Evolutionary conservation across 2,888 invertebrate species (phyloP).

Genomic region (Lingula anatina): DNA sequence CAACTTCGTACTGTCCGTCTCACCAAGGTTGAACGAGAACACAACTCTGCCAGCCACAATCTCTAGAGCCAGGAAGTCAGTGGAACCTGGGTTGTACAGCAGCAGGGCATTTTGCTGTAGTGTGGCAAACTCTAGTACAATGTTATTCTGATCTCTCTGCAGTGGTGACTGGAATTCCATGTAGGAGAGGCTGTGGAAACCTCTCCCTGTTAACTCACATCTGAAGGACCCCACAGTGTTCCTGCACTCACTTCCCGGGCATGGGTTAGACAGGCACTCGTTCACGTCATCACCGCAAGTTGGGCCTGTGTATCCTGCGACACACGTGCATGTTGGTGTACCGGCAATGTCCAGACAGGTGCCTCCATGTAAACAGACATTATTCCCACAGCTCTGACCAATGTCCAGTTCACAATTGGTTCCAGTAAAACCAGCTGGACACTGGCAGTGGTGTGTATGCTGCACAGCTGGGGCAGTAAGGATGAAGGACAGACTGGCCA

Average conservation of each 20-base stretch:
- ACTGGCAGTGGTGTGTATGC: slow-evolving; percentile 76
- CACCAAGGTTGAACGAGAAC: slow-evolving; percentile 67
- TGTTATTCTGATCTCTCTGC: slow-evolving; percentile 77
- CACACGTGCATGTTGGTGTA: slow-evolving; percentile 25
- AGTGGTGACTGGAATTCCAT: slow-evolving; percentile 77
- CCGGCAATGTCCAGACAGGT: slow-evolving; percentile 58
- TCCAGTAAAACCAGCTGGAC: slow-evolving; percentile 85
- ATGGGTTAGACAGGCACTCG: slow-evolving; percentile 79
- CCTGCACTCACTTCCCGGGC: slow-evolving; percentile 75
- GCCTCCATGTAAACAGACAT: slow-evolving; percentile 88
- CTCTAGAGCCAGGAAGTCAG: slow-evolving; percentile 89
- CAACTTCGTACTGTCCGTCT: slow-evolving; percentile 73
- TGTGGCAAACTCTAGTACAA: slow-evolving; percentile 83
- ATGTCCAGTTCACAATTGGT: slow-evolving; percentile 80
- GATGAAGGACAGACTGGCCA: slow-evolving; percentile 71
- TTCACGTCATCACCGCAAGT: slow-evolving; percentile 30
- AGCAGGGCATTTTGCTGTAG: slow-evolving; percentile 79
- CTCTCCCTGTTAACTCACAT: slow-evolving; percentile 57
- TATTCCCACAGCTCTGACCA: slow-evolving; percentile 84
- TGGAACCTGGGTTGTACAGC: slow-evolving; percentile 79
- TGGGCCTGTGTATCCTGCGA: slow-evolving; percentile 26
- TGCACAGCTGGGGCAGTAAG: slow-evolving; percentile 76
- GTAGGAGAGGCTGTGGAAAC: slow-evolving; percentile 83
- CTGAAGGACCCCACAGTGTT: slow-evolving; percentile 27
- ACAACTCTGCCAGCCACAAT: slow-evolving; percentile 75